A percentile compares a stretch with the other conserved stretches of the same genome.
phyloP scores from a whole-genome alignment of 1,140 invertebrate genomes.

The Hylyphantes graminicola region DNA sequence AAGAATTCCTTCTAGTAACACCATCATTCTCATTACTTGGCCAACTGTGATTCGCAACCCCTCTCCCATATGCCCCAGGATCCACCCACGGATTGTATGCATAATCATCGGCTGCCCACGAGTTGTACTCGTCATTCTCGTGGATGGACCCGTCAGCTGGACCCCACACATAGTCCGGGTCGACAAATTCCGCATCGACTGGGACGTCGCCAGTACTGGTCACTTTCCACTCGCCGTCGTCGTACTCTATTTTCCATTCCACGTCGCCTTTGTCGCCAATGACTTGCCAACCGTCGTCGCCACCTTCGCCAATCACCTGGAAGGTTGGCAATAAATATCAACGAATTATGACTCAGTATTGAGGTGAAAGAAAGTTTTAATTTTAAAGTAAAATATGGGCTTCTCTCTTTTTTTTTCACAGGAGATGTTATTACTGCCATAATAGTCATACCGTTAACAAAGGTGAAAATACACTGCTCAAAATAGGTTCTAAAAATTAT shows the following conservation, averaged over 20 bases:
- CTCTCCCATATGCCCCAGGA: constrained; percentile 6
- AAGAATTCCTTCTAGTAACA: not conserved
- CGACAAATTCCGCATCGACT: constrained; percentile 29
- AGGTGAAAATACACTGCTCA: too few relatives aligned
- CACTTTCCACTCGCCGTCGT: constrained; percentile 51
- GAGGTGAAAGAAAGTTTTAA: too few relatives aligned
- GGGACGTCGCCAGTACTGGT: constrained; percentile 35
- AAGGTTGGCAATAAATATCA: not conserved
- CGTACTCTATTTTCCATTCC: constrained; percentile 51
- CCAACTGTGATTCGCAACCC: constrained; percentile 28
- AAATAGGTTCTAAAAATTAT: too few relatives aligned
- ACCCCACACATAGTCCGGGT: constrained; percentile 40
- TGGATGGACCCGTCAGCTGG: constrained; percentile 4
- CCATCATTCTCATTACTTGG: not conserved
- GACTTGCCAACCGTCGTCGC: constrained; percentile 50
- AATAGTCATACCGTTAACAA: too few relatives aligned
- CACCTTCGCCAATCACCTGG: constrained; percentile 42
- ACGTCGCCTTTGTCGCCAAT: constrained; percentile 50
- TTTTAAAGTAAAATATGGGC: too few relatives aligned
- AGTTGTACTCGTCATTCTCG: constrained; percentile 48
- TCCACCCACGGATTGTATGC: constrained; percentile 25
- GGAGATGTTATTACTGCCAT: too few relatives aligned
- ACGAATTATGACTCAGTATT: not conserved
- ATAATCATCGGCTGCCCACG: constrained; percentile 36
- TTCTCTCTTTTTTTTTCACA: too few relatives aligned